These are phyloP conservation scores for Ochropleura plecta DNA, from an alignment of 2,888 invertebrate genomes.

Conservation along the genomic window DNA sequence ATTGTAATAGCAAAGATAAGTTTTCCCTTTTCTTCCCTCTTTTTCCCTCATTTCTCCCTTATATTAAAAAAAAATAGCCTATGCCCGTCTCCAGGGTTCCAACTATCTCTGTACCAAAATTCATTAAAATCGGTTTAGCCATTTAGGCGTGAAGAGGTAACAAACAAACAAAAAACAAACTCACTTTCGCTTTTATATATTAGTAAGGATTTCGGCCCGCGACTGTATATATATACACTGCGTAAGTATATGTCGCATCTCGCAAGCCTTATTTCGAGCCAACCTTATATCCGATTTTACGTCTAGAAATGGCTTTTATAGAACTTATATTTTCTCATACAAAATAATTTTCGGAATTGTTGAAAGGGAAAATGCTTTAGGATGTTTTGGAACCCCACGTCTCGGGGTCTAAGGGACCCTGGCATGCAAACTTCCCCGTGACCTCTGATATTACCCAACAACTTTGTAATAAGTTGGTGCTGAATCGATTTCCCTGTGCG, in stretches of 20 bases:
- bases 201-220: constrained; percentile 4
- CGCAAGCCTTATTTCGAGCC: constrained; percentile 23
- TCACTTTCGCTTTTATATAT: too few relatives aligned
- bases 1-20: too few relatives aligned
- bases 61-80: too few relatives aligned
- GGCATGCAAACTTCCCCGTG: constrained; percentile 54
- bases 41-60: too few relatives aligned
- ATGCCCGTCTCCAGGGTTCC: too few relatives aligned
- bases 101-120: too few relatives aligned
- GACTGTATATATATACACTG: background rate
- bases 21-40: too few relatives aligned
- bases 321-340: constrained; percentile 54
- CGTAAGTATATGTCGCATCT: constrained; percentile 6
- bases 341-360: constrained; percentile 55
- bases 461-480: constrained; percentile 60
- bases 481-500: constrained; percentile 54
- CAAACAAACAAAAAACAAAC: too few relatives aligned
- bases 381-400: constrained; percentile 45
- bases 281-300: constrained; percentile 45
- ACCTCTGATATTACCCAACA: constrained; percentile 60
- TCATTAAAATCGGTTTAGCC: too few relatives aligned
- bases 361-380: constrained; percentile 60
- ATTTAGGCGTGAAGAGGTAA: too few relatives aligned
- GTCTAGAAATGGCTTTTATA: constrained; percentile 50
- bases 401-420: constrained; percentile 26